Base-by-base conservation (phyloP, 1,140 invertebrate genomes). In the Drosophila tsacasi region DNA sequence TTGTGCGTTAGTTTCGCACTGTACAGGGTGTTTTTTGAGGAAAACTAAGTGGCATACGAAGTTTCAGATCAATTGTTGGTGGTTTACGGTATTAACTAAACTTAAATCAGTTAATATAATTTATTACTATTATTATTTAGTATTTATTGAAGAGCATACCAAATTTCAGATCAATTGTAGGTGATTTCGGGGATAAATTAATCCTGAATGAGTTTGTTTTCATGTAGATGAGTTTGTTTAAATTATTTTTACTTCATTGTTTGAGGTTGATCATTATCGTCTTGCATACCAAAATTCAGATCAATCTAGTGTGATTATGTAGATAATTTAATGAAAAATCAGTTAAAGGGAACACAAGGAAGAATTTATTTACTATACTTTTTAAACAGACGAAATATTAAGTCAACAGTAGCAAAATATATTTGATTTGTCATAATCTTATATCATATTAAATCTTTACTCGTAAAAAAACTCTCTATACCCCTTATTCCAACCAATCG, bases 1-100 rank as follows among this genome's bases (percentile, higher is more conserved):
- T 75, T 81, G 81, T 78, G 82, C 79, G 76, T 68, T 87, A 75
- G 76, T 73, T 55, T 69, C 64, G 59, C 52, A 25, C 35, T 55
- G 55, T 72, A 81, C 76, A 87, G 77, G 80, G 83, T 87, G 80
- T 13, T 47, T 17, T 83, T 5, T 5, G 40, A 23, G 19, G 32
- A 25, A 27, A n/a, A 39, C n/a, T 23, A 25, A 27, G 30, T 30
- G 0, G 19, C 4, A 25, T 58, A 40, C 9, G 17, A 37, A 25
- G n/a, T 25, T n/a, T 23, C 10, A 58, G 55, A 25, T 23, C 9
- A 12, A 23, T 55, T 23, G 0, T 10, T 10, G 30, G 52, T 37
- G 0, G 1, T 10, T 37, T 37, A 1, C 0, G 13, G 8, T 0
- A 23, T 17, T 6, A 10, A 4, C 6, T 23, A 23, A 6, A 10